phyloP scores from a whole-genome alignment of 2,888 invertebrate genomes.

The Metellina segmentata region DNA sequence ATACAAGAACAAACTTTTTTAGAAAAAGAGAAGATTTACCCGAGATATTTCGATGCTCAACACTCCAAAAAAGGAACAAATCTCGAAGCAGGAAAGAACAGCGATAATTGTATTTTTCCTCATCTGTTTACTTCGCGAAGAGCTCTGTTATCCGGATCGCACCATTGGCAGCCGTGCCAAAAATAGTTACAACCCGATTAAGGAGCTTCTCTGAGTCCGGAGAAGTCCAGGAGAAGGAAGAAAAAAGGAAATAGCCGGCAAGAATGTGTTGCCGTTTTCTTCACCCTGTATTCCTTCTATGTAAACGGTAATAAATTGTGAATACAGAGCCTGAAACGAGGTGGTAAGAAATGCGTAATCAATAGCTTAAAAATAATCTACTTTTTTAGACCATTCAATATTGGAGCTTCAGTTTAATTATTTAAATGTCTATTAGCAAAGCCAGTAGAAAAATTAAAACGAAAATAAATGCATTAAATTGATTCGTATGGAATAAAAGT shows the following conservation, averaged over 20 bases:
- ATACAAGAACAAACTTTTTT: too few species aligned
- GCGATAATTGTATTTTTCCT: constrained; percentile 48
- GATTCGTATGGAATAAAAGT: too few species aligned
- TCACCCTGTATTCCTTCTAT: not conserved
- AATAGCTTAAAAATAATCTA: too few species aligned
- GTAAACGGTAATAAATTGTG: constrained; percentile 8
- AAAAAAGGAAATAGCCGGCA: not conserved
- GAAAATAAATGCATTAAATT: too few species aligned
- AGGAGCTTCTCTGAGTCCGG: constrained; percentile 13
- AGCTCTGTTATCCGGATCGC: constrained; percentile 26
- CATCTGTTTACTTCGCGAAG: constrained; percentile 45
- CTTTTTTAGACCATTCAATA: too few species aligned
- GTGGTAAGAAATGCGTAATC: not conserved
- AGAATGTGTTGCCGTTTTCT: constrained; percentile 8
- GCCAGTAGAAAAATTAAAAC: too few species aligned
- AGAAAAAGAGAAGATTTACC: too few species aligned
- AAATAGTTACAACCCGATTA: constrained; percentile 46
- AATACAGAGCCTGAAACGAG: not conserved
- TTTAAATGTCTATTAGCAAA: too few species aligned
- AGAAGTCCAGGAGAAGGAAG: constrained; percentile 7
- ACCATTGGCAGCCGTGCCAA: constrained; percentile 51
- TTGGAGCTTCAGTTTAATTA: too few species aligned
- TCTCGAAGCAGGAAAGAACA: constrained; percentile 2
- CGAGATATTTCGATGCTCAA: not conserved
- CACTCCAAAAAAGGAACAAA: constrained; percentile 2